Conservation (phyloP, 2,113 vertebrate genomes). For the Marcusenius ussheri region DNA sequence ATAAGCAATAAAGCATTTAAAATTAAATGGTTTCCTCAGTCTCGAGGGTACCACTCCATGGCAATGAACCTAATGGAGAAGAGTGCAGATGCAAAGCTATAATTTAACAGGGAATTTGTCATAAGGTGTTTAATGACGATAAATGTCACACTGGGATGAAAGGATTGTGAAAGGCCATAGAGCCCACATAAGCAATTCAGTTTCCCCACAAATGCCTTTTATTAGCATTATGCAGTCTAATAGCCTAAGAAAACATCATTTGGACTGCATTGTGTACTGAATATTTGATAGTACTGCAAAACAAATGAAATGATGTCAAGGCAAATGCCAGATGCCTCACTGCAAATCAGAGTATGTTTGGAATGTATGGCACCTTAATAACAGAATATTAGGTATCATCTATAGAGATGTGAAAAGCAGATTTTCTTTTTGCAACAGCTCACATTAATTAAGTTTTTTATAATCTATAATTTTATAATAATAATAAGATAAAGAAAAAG, state of each 20-base stretch:
- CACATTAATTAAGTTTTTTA: background rate
- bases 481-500: background rate
- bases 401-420: background rate
- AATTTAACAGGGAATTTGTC: conserved; percentile 45
- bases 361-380: background rate
- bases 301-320: background rate
- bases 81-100: conserved; percentile 42
- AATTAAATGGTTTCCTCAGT: conserved; percentile 22
- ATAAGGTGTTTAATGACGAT: conserved; percentile 44
- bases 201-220: background rate
- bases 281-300: background rate
- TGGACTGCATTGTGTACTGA: background rate
- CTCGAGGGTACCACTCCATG: conserved; percentile 31
- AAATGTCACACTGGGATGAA: conserved; percentile 51
- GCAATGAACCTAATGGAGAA: conserved; percentile 23
- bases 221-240: background rate
- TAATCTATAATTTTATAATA: background rate
- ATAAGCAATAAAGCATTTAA: conserved; percentile 22
- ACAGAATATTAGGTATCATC: background rate
- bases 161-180: conserved; percentile 41
- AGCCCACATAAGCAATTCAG: conserved; percentile 30
- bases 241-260: background rate
- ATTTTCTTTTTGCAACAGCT: background rate
- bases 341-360: background rate
- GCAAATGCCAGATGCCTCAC: background rate